Evolutionary conservation across 2,113 vertebrate genomes (phyloP).

Genomic region (Campylomormyrus tamandua): DNA sequence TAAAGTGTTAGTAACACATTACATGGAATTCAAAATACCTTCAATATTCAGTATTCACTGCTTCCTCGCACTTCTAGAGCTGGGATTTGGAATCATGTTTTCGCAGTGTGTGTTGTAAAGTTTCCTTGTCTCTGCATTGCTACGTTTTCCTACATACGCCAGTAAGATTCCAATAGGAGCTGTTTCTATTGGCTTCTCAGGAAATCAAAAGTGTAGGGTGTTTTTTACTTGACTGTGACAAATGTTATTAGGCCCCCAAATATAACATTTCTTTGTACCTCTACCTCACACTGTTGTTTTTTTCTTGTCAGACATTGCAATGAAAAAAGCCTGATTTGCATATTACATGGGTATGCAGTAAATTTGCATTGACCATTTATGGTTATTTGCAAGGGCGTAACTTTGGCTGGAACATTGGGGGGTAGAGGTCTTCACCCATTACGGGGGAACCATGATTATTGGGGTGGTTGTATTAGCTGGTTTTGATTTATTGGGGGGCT

Average conservation of each 20-base stretch:
- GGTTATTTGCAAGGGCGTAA: neutral
- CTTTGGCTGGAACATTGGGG: too few species aligned
- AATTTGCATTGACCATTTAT: neutral
- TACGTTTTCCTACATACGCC: too few species aligned
- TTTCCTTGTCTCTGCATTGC: too few species aligned
- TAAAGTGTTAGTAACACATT: neutral
- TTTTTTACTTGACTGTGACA: neutral
- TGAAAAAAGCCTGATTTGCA: neutral
- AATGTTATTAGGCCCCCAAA: neutral
- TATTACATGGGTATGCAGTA: neutral
- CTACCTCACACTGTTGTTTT: neutral
- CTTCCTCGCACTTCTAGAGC: neutral
- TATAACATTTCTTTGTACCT: neutral
- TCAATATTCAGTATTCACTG: neutral
- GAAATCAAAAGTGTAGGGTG: too few species aligned
- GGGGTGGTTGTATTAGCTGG: too few species aligned
- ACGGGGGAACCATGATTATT: too few species aligned
- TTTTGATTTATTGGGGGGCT: too few species aligned
- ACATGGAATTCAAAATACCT: neutral
- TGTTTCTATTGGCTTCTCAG: too few species aligned
- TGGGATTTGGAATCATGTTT: neutral
- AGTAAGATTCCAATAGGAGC: too few species aligned
- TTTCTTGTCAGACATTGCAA: neutral
- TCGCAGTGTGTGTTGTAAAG: neutral
- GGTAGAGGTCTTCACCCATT: too few species aligned